These are phyloP conservation scores for Brachylomia viminalis DNA, from an alignment of 2,888 invertebrate species.

Conservation along the genomic window DNA sequence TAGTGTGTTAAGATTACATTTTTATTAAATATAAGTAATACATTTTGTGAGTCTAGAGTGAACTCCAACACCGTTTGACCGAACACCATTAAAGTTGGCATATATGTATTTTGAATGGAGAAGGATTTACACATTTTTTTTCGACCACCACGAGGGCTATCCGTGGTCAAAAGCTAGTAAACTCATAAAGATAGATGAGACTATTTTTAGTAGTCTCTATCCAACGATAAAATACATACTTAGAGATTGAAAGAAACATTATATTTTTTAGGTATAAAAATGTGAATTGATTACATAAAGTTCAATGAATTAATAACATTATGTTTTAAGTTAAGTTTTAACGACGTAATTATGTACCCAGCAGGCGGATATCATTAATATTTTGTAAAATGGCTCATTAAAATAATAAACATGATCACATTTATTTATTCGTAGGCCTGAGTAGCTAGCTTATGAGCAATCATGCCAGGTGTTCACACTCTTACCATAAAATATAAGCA, in stretches of 20 bases:
- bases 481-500: conserved; percentile 8
- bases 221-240: not conserved
- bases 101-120: no score
- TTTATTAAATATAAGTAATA: no score
- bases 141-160: no score
- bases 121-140: no score
- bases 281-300: not conserved
- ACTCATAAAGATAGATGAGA: not conserved
- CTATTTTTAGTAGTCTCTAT: not conserved
- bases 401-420: no score
- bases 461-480: conserved; percentile 30
- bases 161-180: no score
- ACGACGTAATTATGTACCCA: not conserved
- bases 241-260: not conserved
- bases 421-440: not conserved
- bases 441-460: not conserved
- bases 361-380: not conserved
- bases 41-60: no score
- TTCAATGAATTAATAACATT: not conserved
- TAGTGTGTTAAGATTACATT: no score
- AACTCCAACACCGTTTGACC: no score
- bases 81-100: no score
- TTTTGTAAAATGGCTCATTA: not conserved
- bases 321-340: not conserved
- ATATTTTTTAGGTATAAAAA: not conserved